Conservation (phyloP, 2,888 invertebrate species). For the Philonicus albiceps region DNA sequence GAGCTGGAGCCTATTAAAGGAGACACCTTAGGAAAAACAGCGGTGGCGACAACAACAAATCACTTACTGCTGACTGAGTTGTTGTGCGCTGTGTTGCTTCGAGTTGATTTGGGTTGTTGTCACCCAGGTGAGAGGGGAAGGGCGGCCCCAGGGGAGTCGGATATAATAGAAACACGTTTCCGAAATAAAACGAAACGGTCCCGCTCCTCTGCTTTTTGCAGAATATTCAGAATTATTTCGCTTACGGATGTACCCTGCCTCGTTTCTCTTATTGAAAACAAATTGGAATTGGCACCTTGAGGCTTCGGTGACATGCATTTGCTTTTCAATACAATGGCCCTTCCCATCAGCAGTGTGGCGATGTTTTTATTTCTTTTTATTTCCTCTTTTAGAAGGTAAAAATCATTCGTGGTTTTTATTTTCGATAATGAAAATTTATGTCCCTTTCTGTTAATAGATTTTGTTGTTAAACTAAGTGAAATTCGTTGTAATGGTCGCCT, state of each 20-base stretch:
- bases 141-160: not conserved
- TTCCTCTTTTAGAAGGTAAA: not conserved
- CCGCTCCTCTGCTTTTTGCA: not conserved
- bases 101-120: not conserved
- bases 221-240: not conserved
- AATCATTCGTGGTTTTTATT: not conserved
- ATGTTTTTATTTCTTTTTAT: not conserved
- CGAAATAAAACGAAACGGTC: constrained; percentile 28
- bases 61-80: not conserved
- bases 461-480: not conserved
- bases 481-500: not conserved
- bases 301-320: not conserved
- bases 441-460: not conserved
- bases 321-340: not conserved
- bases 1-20: not conserved
- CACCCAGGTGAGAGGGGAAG: not conserved
- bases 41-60: not conserved
- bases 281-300: not conserved
- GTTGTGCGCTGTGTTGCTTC: not conserved
- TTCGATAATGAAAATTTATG: not conserved
- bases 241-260: not conserved
- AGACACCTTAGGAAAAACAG: not conserved
- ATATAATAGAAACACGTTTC: constrained; percentile 17
- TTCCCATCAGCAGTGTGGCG: not conserved
- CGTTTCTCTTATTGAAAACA: not conserved